These are phyloP conservation scores for Hypomecis atomaria DNA, from an alignment of 2,888 invertebrate species.

Conservation along the genomic window DNA sequence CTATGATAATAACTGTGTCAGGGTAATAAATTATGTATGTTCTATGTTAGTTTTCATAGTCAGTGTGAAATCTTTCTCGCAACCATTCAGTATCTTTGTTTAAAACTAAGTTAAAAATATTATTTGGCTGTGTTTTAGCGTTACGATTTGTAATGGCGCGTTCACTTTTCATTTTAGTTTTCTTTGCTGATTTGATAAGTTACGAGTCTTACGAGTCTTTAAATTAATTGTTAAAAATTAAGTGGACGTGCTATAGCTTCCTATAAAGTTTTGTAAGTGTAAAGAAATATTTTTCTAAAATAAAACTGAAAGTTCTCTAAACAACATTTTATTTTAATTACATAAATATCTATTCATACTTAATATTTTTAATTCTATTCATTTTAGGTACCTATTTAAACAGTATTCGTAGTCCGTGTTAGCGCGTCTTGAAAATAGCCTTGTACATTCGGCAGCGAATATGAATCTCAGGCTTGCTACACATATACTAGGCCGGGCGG, in stretches of 20 bases:
- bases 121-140: conserved; percentile 4
- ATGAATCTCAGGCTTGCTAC: too few species aligned
- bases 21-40: not conserved
- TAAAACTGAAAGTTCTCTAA: conserved; percentile 5
- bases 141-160: not conserved
- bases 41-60: not conserved
- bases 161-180: not conserved
- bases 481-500: too few species aligned
- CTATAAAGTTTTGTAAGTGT: not conserved
- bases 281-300: not conserved
- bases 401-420: too few species aligned
- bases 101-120: not conserved
- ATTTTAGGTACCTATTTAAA: too few species aligned
- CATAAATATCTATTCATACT: not conserved
- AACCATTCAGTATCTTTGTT: not conserved
- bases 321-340: conserved; percentile 1
- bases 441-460: too few species aligned
- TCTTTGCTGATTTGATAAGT: not conserved
- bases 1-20: too few species aligned
- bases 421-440: too few species aligned
- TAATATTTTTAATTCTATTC: not conserved
- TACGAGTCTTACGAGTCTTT: too few species aligned
- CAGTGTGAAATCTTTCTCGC: not conserved
- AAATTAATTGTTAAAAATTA: too few species aligned
- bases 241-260: not conserved